Percentiles rank a stretch among this genome's conserved stretches.
phyloP scores from a whole-genome alignment of 2,113 vertebrate species.

The western clawed frog (Xenopus tropicalis) region UCB_Xtro_10.0 CM004446.2:21101501-21102000 shows the following conservation, averaged over 20 bases:
- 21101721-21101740: slow-evolving; percentile 96
- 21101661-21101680: slow-evolving; percentile 78
- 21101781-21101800: slow-evolving; percentile 73
- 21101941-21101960: too few relatives aligned
- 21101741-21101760: slow-evolving; percentile 58
- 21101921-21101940: too few relatives aligned
- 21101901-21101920: too few relatives aligned
- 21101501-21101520: slow-evolving; percentile 78
- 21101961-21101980: too few relatives aligned
- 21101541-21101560: slow-evolving; percentile 67
- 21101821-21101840: slow-evolving; percentile 63
- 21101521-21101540: slow-evolving; percentile 65
- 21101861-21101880: not conserved
- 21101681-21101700: slow-evolving; percentile 86
- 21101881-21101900: too few relatives aligned
- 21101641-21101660: slow-evolving; percentile 72
- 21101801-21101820: slow-evolving; percentile 68
- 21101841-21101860: slow-evolving; percentile 63
- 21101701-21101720: slow-evolving; percentile 94
- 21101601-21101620: slow-evolving; percentile 68
- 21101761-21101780: slow-evolving; percentile 64
- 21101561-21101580: slow-evolving; percentile 77
- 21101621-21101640: slow-evolving; percentile 79
- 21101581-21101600: slow-evolving; percentile 67
- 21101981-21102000: too few relatives aligned